Conservation (phyloP, 1,140 invertebrate species). For the Drosophila persimilis region DNA sequence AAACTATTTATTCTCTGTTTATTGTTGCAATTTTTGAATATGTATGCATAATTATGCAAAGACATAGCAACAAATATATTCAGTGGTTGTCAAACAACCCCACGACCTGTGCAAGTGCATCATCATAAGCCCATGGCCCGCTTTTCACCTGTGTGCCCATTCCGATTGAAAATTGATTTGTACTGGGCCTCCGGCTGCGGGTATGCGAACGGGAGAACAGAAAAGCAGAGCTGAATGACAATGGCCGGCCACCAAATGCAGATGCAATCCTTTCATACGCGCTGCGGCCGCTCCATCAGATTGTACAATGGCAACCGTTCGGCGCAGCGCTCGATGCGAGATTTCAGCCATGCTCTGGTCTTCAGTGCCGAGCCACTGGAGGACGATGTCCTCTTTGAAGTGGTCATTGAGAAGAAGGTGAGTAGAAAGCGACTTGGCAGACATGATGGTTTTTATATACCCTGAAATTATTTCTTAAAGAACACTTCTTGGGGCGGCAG, state of each 20-base stretch:
- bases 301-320: conserved; percentile 92
- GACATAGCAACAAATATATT: background rate
- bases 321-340: conserved; percentile 89
- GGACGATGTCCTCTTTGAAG: conserved; percentile 94
- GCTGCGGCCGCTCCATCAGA: conserved; percentile 91
- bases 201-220: background rate
- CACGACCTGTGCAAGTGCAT: conserved; percentile 4
- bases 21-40: conserved; percentile 19
- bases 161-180: conserved; percentile 37
- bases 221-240: background rate
- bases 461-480: conserved; percentile 76
- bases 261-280: conserved; percentile 87
- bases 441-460: background rate
- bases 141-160: background rate
- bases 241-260: conserved; percentile 44
- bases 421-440: background rate
- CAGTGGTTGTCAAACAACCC: conserved; percentile 1
- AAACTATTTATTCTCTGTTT: conserved; percentile 31
- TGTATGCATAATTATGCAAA: conserved; percentile 23
- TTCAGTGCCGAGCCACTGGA: conserved; percentile 91
- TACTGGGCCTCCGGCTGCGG: conserved; percentile 1
- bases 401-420: conserved; percentile 95
- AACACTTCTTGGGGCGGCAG: conserved; percentile 94
- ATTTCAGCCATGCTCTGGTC: conserved; percentile 94
- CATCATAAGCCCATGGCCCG: background rate